Evolutionary conservation across 2,888 invertebrate species (phyloP).

Genomic region (Tetragnatha montana): DNA sequence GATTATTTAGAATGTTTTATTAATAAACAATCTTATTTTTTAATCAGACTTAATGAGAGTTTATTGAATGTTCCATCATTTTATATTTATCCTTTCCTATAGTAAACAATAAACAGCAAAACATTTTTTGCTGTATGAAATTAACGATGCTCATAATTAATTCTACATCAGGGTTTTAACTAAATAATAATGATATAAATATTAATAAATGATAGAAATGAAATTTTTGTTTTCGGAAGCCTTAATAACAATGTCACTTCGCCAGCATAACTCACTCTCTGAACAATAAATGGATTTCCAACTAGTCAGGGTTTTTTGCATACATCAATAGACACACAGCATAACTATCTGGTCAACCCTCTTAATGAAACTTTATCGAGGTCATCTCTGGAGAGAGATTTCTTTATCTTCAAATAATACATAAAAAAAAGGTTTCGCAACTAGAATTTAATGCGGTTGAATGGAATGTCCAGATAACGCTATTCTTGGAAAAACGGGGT

Average conservation of each 20-base stretch:
- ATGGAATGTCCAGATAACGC: constrained; percentile 32
- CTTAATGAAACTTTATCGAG: constrained; percentile 17
- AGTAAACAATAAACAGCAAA: too few species aligned
- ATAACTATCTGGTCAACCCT: background rate
- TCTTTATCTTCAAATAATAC: constrained; percentile 20
- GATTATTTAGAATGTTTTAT: too few species aligned
- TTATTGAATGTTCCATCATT: too few species aligned
- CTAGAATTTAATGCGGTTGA: constrained; percentile 3
- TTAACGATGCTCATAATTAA: too few species aligned
- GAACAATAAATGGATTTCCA: background rate
- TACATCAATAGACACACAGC: background rate
- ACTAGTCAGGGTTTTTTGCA: background rate
- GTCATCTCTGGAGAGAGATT: constrained; percentile 15
- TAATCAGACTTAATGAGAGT: too few species aligned
- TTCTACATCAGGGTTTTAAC: too few species aligned
- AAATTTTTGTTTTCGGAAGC: background rate
- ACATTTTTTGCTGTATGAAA: too few species aligned
- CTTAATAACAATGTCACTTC: background rate
- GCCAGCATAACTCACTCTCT: background rate
- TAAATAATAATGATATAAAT: too few species aligned
- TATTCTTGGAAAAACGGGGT: constrained; percentile 13
- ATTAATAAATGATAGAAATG: too few species aligned
- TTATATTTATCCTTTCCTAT: too few species aligned
- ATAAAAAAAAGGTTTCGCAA: background rate
- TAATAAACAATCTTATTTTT: too few species aligned